phyloP scores from a whole-genome alignment of 1,140 invertebrate genomes.

The Drosophila paulistorum region DNA sequence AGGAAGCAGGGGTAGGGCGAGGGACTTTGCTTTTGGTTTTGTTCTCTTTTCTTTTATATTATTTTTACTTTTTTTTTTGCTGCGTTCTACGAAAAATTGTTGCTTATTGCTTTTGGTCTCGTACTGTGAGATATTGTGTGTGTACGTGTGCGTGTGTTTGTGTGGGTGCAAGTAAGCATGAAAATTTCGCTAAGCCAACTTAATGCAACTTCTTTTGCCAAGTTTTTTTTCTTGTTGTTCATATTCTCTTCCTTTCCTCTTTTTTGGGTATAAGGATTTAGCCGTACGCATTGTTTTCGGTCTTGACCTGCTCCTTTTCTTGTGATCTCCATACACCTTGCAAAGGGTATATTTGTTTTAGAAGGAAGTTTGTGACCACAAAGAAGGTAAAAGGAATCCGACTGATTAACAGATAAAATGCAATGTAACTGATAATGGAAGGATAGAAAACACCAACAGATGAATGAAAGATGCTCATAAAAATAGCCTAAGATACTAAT shows the following conservation, averaged over 20 bases:
- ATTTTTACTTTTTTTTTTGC: constrained; percentile 52
- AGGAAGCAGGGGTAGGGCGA: not conserved
- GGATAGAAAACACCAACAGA: too few species aligned
- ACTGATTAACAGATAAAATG: too few species aligned
- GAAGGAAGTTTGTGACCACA: too few species aligned
- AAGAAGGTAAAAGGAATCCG: not conserved
- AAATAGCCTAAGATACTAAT: too few species aligned
- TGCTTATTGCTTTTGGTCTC: constrained; percentile 73
- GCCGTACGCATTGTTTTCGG: constrained; percentile 55
- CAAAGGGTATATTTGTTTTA: not conserved
- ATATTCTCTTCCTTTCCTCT: constrained; percentile 8
- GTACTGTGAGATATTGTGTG: constrained; percentile 21
- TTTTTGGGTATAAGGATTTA: constrained; percentile 9
- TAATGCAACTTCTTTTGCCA: constrained; percentile 72
- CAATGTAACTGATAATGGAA: too few species aligned
- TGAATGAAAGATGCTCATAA: too few species aligned
- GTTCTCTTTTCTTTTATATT: constrained; percentile 25
- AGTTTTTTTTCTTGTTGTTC: constrained; percentile 31
- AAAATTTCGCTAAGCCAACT: constrained; percentile 77
- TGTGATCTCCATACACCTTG: not conserved
- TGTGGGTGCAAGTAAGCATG: constrained; percentile 68
- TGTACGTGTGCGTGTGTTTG: constrained; percentile 42
- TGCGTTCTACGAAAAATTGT: constrained; percentile 33
- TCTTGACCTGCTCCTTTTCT: constrained; percentile 26
- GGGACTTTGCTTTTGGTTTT: constrained; percentile 26